Conservation (phyloP, 2,113 vertebrate genomes). For the Planiliza haematocheilus region DNA sequence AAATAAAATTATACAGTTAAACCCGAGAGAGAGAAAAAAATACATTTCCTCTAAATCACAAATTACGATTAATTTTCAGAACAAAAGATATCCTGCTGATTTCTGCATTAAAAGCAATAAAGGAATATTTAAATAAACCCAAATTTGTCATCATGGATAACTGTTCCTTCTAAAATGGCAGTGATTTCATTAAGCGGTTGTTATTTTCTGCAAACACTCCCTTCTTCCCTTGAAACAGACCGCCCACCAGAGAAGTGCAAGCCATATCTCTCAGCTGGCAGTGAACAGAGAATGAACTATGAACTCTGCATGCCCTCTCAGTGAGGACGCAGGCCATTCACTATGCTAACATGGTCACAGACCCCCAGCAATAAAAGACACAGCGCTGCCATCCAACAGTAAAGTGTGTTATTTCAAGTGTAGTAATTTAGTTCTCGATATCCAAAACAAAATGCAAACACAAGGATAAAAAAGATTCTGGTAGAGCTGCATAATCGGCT, state of each 20-base stretch:
- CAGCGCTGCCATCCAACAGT: slow-evolving; percentile 32
- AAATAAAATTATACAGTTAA: slow-evolving; percentile 60
- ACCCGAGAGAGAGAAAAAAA: slow-evolving; percentile 25
- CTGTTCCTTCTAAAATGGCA: slow-evolving; percentile 57
- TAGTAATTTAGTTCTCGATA: slow-evolving; percentile 24
- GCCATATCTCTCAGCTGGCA: slow-evolving; percentile 68
- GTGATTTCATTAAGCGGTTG: slow-evolving; percentile 72
- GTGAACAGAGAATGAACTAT: slow-evolving; percentile 82
- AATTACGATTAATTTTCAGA: slow-evolving; percentile 41
- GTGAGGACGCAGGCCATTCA: slow-evolving; percentile 75
- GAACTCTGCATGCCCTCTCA: slow-evolving; percentile 81
- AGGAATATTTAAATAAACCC: slow-evolving; percentile 33
- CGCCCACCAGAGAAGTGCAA: slow-evolving; percentile 60
- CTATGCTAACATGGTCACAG: slow-evolving; percentile 54
- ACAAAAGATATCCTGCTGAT: slow-evolving; percentile 27
- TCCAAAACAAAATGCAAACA: slow-evolving; percentile 57
- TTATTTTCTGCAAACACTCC: slow-evolving; percentile 65
- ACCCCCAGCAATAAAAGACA: slow-evolving; percentile 45
- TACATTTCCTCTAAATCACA: slow-evolving; percentile 34
- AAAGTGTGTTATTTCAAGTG: slow-evolving; percentile 27
- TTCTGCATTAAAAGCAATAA: slow-evolving; percentile 22
- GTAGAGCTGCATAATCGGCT: slow-evolving; percentile 51
- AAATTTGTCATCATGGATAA: slow-evolving; percentile 41
- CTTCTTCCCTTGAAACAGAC: slow-evolving; percentile 51
- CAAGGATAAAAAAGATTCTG: slow-evolving; percentile 29